These are phyloP conservation scores for Shinisaurus crocodilurus DNA, from an alignment of 2,113 vertebrate genomes.

Conservation along the genomic window DNA sequence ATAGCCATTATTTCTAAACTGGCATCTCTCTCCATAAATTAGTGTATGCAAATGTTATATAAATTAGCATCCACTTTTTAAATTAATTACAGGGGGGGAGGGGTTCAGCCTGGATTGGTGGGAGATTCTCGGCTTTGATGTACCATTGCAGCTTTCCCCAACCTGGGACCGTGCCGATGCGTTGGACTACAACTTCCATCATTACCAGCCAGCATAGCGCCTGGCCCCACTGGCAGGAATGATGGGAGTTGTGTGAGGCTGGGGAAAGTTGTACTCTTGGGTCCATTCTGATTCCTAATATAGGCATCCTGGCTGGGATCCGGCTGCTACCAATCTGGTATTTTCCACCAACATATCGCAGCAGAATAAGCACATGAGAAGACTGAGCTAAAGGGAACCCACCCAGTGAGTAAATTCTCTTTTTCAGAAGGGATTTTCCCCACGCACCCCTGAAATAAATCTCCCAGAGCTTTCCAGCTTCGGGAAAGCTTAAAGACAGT, in stretches of 20 bases:
- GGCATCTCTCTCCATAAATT: too few species aligned
- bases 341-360: background rate
- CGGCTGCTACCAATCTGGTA: background rate
- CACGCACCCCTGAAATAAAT: background rate
- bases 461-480: background rate
- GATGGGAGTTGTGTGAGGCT: background rate
- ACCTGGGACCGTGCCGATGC: too few species aligned
- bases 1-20: too few species aligned
- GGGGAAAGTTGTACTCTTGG: background rate
- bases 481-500: background rate
- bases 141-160: too few species aligned
- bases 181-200: too few species aligned
- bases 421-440: background rate
- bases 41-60: too few species aligned
- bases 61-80: too few species aligned
- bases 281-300: background rate
- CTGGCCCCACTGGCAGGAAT: background rate
- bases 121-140: too few species aligned
- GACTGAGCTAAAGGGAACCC: background rate
- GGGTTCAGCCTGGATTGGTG: too few species aligned
- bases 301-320: background rate
- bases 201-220: too few species aligned
- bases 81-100: too few species aligned
- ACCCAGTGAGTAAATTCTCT: conserved; percentile 16
- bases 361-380: conserved; percentile 20